Evolutionary conservation across 1,140 invertebrate genomes (phyloP), one percentile per base, ranked within the genome.

Genomic region (Aricia agestis): DNA sequence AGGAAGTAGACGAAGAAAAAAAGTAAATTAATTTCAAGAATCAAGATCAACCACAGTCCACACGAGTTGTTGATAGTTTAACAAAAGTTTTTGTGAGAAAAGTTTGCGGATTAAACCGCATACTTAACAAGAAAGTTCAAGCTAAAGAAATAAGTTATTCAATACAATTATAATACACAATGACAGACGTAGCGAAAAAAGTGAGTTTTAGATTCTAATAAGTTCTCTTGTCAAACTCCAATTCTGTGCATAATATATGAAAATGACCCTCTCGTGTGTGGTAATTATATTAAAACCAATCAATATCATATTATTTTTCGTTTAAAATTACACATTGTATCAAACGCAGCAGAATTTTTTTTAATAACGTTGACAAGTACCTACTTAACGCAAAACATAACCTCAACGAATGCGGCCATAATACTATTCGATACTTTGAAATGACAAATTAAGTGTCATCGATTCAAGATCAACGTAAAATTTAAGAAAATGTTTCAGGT

Each of bases 401-500:
- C 59, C 59, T 63, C 59, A 63, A 63, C 10, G 5, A 59, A 63
- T 63, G 19, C 59, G 59, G 59, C 59, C 59, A 63, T 63, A 63
- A 9, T 63, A 63, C 58, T 11, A 7, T 63, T 63, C 2, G 18
- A 4, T 19, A 19, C 19, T 59, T 17, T 63, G 59, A 63, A 63
- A 63, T 63, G 59, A 63, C 59, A 63, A 59, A 63, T 25, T 63
- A 19, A 11, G 19, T 25, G 59, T 63, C 19, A 25, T 63, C 59
- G 18, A 9, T 63, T 18, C 6, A 11, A 19, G 59, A 25, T 59
- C 19, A 19, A 11, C 61, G 13, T 18, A 52, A 61, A 18, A 42
- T 63, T 6, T 7, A 70, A 42, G 32, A 70, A 42, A 59, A 70
- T 74, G 71, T 83, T 87, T 93, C 90, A 97, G 95, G 95, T 97